Conservation (phyloP, 1,140 invertebrate genomes). For the Calycopis cecrops region DNA sequence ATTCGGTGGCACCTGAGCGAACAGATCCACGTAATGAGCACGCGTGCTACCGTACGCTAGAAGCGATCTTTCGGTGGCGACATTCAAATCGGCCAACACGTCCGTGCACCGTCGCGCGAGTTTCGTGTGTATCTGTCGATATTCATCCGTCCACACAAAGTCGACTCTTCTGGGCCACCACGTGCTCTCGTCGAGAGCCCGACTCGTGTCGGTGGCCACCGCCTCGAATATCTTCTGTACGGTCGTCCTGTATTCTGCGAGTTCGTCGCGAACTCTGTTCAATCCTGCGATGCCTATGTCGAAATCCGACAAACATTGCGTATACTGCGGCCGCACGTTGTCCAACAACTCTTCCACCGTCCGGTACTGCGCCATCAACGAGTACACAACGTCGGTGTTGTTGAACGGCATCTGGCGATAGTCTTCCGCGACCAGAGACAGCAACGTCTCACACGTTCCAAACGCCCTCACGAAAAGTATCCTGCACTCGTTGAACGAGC, state of each 20-base stretch:
- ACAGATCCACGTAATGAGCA: neutral
- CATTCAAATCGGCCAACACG: neutral
- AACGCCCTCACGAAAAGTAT: conserved; percentile 7
- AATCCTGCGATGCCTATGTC: neutral
- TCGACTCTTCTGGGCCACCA: neutral
- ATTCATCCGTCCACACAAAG: neutral
- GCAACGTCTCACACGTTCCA: neutral
- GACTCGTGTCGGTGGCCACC: neutral
- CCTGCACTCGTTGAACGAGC: conserved; percentile 3
- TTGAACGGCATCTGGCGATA: conserved; percentile 4
- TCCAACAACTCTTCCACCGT: neutral
- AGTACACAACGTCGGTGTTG: neutral
- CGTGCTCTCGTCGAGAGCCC: neutral
- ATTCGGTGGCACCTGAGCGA: neutral
- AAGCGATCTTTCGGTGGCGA: neutral
- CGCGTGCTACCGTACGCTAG: conserved; percentile 4
- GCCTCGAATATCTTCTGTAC: conserved; percentile 1
- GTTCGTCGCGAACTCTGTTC: neutral
- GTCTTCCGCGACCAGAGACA: conserved; percentile 2
- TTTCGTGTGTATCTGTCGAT: neutral
- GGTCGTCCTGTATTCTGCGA: conserved; percentile 2
- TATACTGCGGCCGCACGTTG: conserved; percentile 4
- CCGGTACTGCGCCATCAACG: neutral
- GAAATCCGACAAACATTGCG: neutral
- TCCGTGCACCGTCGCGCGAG: conserved; percentile 1